A percentile compares a stretch with the other conserved stretches of the same genome.
phyloP scores from a whole-genome alignment of 2,113 vertebrate species.

The Macquaria ambigua region DNA sequence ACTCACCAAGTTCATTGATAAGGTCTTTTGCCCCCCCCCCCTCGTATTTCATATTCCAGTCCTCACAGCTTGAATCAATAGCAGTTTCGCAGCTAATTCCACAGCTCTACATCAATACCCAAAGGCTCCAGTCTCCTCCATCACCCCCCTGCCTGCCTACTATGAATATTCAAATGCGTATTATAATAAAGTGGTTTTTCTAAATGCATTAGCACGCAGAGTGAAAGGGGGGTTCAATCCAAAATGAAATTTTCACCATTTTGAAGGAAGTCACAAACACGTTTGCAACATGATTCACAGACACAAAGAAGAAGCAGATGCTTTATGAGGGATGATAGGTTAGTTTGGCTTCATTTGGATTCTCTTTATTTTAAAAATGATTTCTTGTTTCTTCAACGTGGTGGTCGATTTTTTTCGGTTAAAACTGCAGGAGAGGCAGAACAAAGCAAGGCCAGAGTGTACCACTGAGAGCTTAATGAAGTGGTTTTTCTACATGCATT shows the following conservation, averaged over 20 bases:
- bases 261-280: constrained; percentile 27
- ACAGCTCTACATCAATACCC: constrained; percentile 77
- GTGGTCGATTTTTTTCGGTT: not conserved
- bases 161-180: constrained; percentile 78
- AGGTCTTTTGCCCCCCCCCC: constrained; percentile 61
- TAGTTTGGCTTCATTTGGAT: constrained; percentile 26
- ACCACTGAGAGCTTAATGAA: constrained; percentile 48
- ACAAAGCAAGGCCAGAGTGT: constrained; percentile 34
- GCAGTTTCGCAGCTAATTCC: constrained; percentile 76
- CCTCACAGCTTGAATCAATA: constrained; percentile 78
- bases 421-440: constrained; percentile 32
- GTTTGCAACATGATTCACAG: constrained; percentile 1
- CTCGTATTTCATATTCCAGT: constrained; percentile 74
- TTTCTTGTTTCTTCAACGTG: not conserved
- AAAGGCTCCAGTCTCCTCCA: constrained; percentile 63
- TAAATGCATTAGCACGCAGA: constrained; percentile 66
- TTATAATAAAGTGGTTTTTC: constrained; percentile 74
- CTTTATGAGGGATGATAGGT: not conserved
- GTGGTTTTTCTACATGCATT: constrained; percentile 37
- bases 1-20: constrained; percentile 77
- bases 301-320: constrained; percentile 15
- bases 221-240: constrained; percentile 29
- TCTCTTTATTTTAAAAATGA: constrained; percentile 1
- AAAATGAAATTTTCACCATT: constrained; percentile 50
- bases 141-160: constrained; percentile 54